Base-by-base conservation (phyloP, 2,888 invertebrate genomes). In the Drosophila flavopinicola region DNA sequence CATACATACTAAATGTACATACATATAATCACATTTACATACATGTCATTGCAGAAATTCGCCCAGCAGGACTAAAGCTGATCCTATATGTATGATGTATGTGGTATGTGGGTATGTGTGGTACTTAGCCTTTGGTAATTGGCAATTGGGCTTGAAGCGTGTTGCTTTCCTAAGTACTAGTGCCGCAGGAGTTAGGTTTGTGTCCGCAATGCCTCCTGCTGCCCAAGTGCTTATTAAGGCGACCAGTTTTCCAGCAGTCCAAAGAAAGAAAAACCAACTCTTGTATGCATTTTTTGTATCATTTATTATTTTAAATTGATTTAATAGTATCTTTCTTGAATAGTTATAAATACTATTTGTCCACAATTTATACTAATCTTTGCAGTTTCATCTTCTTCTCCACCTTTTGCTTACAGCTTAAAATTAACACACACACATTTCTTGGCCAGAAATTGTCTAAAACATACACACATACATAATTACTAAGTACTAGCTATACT, bases 201-300 rank as follows among this genome's bases (percentile, higher is more conserved):
- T 80, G 65, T 77, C 78, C 78, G 76, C 67, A 78, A 78, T 77
- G 87, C 89, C 91, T 89, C 91, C 91, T 91, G 91, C 91, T 91
- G 91, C 91, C 90, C 91, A 91, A 91, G 91, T 91, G 91, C 91
- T 91, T 91, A 91, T 91, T 90, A 91, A 91, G 90, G 91, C 88
- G 90, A 88, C 91, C 93, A 94, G 64, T 78, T 80, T 73, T 54
- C 59, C 90, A 86, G 65, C 88, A 58, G 6, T n/a, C 20, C 29
- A 17, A 24, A 24, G 47, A 47, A 10, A 33, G 13, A 54, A 37
- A 38, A 7, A 25, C 1, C 9, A 4, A 2, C 6, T 15, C 15
- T 10, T 37, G 44, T 37, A 11, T 9, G n/a, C 17, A 20, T 27
- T 27, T 56, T 52, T 25, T 37, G 9, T 24, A 58, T 65, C 61